Conservation (phyloP, 2,888 invertebrate species). For the Drosophila rubida region DNA sequence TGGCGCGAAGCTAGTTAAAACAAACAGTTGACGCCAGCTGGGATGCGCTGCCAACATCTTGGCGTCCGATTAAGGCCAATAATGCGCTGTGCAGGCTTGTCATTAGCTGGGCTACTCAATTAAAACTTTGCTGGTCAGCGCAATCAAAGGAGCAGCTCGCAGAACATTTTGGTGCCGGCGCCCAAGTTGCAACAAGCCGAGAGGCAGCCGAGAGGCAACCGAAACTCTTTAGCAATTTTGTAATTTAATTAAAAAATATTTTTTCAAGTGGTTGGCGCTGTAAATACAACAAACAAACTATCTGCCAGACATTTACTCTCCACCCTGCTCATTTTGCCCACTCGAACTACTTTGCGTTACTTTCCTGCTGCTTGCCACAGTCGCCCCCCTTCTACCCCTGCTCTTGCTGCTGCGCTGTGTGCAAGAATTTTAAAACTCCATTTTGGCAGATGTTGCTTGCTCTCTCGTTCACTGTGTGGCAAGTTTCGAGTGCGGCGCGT, state of each 20-base stretch:
- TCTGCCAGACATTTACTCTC: slow-evolving; percentile 40
- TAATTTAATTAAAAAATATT: slow-evolving; percentile 81
- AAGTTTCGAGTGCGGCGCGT: slow-evolving; percentile 64
- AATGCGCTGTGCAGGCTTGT: not conserved
- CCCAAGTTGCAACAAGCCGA: slow-evolving; percentile 6
- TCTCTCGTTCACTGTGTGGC: slow-evolving; percentile 16
- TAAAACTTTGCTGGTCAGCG: slow-evolving; percentile 24
- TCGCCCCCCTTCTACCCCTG: not conserved
- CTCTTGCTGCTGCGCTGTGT: slow-evolving; percentile 28
- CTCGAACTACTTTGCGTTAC: slow-evolving; percentile 48
- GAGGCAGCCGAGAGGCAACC: slow-evolving; percentile 38
- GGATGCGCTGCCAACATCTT: not conserved
- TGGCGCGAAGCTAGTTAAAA: slow-evolving; percentile 54
- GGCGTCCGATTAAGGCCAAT: slow-evolving; percentile 5
- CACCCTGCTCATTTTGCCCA: slow-evolving; percentile 27
- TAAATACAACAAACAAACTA: slow-evolving; percentile 81
- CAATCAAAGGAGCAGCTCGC: slow-evolving; percentile 15
- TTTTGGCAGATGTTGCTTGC: slow-evolving; percentile 60
- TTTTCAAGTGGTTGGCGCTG: slow-evolving; percentile 80
- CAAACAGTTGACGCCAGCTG: slow-evolving; percentile 52
- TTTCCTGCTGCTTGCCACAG: slow-evolving; percentile 49
- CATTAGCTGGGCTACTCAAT: slow-evolving; percentile 22
- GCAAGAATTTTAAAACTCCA: slow-evolving; percentile 76
- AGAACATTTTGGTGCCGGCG: slow-evolving; percentile 50
- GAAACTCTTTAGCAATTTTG: slow-evolving; percentile 79